phyloP scores from a whole-genome alignment of 2,888 invertebrate species.

The Andrena dorsata region DNA sequence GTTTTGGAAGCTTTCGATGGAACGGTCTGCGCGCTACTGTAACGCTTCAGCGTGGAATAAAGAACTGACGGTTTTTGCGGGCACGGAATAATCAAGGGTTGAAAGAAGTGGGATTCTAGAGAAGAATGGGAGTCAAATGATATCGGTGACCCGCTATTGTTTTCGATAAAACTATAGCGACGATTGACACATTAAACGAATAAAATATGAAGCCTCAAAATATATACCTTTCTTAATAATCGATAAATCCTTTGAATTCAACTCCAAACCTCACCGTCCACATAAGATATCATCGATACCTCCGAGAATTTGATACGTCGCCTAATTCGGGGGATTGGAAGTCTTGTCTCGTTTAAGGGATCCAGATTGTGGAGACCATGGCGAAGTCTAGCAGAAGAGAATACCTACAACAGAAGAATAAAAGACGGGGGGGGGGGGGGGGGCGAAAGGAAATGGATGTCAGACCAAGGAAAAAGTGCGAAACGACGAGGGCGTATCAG shows the following conservation, averaged over 20 bases:
- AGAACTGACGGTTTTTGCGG: slow-evolving; percentile 23
- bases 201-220: too few relatives aligned
- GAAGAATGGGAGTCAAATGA: not conserved
- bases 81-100: slow-evolving; percentile 25
- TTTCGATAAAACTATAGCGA: not conserved
- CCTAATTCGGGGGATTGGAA: not conserved
- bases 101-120: slow-evolving; percentile 5
- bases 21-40: slow-evolving; percentile 19
- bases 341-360: not conserved
- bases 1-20: slow-evolving; percentile 25
- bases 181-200: not conserved
- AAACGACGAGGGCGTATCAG: slow-evolving; percentile 43
- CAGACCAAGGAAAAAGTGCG: slow-evolving; percentile 4
- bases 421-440: slow-evolving; percentile 19
- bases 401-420: slow-evolving; percentile 4
- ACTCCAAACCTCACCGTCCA: not conserved
- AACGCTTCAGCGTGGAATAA: slow-evolving; percentile 31
- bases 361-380: slow-evolving; percentile 6
- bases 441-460: slow-evolving; percentile 15
- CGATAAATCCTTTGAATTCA: not conserved
- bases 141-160: slow-evolving; percentile 11
- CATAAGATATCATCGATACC: not conserved
- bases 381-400: not conserved
- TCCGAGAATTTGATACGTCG: not conserved
- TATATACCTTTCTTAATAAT: too few relatives aligned